A percentile compares a stretch with the other conserved stretches of the same genome.
These are phyloP conservation scores for Perizoma affinitatum DNA, from an alignment of 2,888 invertebrate species.

Conservation along the genomic window DNA sequence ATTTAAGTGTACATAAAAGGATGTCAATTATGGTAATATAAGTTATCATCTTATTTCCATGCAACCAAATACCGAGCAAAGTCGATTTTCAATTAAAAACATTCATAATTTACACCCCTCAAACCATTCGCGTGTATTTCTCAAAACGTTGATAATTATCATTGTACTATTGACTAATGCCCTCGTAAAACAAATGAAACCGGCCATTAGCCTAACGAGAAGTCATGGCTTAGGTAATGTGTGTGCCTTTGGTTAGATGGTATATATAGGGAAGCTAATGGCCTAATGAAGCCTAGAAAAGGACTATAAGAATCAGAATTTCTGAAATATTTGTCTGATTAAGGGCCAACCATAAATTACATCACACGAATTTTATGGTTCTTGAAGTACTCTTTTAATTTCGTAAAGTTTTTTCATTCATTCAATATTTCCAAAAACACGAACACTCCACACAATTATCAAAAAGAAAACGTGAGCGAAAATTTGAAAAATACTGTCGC, in stretches of 20 bases:
- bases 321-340: too few relatives aligned
- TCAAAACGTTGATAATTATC: slow-evolving; percentile 36
- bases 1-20: too few relatives aligned
- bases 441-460: slow-evolving; percentile 8
- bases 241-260: slow-evolving; percentile 16
- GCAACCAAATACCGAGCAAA: too few relatives aligned
- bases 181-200: slow-evolving; percentile 44
- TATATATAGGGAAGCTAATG: slow-evolving; percentile 17
- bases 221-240: slow-evolving; percentile 37
- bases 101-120: too few relatives aligned
- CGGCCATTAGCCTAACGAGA: slow-evolving; percentile 43
- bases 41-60: too few relatives aligned
- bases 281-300: neutral
- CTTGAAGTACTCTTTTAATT: too few relatives aligned
- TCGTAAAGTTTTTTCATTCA: too few relatives aligned
- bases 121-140: slow-evolving; percentile 26
- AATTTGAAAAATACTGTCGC: slow-evolving; percentile 56
- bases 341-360: too few relatives aligned
- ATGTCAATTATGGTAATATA: too few relatives aligned
- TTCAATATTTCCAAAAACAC: neutral
- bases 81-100: too few relatives aligned
- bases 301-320: neutral
- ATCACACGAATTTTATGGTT: too few relatives aligned
- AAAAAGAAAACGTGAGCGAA: slow-evolving; percentile 39
- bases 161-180: slow-evolving; percentile 45